Base-by-base conservation (phyloP, 2,888 invertebrate species). In the Amphipoea lucens region DNA sequence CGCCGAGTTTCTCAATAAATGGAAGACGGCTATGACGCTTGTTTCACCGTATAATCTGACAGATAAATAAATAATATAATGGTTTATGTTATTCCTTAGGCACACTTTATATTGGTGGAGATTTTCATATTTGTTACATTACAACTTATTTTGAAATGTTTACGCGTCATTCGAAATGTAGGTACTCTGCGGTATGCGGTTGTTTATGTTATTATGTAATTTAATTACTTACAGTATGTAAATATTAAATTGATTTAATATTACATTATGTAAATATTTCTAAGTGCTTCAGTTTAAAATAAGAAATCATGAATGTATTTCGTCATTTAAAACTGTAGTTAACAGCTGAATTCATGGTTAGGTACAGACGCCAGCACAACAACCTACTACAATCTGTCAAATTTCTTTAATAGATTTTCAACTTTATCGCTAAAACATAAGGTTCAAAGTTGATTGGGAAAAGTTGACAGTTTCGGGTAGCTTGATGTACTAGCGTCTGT, bases 1-100 rank as follows among this genome's bases (percentile, higher is more conserved):
- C 69, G 11, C 60, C 23, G 0, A 60, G 57, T 79, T 89, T 78
- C 88, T 72, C 17, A 45, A 68, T 87, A 87, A 85, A 65, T 57
- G 36, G 48, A 57, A 75, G 36, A 42, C 74, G 54, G 73, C 68
- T 68, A 48, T 87, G 81, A 89, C 85, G 60, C 40, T 69, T 71
- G 70, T 73, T 79, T 79, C 68, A 65, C 60, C 0, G 60, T 72
- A 69, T 72, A 60, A 76, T 54, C 67, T 65, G 69, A 45, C 75
- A 77, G 76, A 68, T 72, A 76, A 62, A 76, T 82, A 81, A 79
- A 83, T 83, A 68, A 75, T 82, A n/a, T 20, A 57, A 57, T 51
- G 9, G 23, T 62, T 51, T 60, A 75, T 45, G 17, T 65, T 75
- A 66, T 60, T 51, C 1, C 14, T 57, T 48, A 57, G 17, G 42